phyloP scores from a whole-genome alignment of 2,797 vertebrate species.

The Ciconia nigra region DNA sequence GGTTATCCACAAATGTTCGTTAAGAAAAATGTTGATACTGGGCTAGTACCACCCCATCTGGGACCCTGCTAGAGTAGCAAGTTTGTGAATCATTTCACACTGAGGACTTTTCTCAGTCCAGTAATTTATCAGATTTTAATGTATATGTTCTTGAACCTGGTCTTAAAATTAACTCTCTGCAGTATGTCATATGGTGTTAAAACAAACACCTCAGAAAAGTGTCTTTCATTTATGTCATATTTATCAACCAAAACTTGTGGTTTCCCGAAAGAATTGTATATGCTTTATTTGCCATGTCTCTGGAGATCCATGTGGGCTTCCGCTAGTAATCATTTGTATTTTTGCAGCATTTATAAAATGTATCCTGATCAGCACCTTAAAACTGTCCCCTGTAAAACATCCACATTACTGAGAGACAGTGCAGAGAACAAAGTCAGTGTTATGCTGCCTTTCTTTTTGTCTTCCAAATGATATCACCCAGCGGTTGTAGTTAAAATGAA shows the following conservation, averaged over 20 bases:
- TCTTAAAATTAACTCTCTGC: background rate
- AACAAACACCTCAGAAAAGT: background rate
- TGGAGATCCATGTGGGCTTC: background rate
- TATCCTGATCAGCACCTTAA: background rate
- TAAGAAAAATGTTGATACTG: background rate
- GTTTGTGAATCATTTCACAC: background rate
- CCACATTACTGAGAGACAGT: background rate
- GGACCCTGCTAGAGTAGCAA: background rate
- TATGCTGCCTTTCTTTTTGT: background rate
- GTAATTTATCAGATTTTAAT: conserved; percentile 21
- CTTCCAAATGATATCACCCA: background rate
- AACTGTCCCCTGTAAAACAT: background rate
- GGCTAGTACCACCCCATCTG: background rate
- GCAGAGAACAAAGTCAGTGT: background rate
- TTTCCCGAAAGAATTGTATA: background rate
- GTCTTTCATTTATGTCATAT: background rate
- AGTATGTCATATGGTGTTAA: background rate
- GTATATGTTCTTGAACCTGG: background rate
- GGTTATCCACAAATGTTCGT: background rate
- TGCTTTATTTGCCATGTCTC: background rate
- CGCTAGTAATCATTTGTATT: background rate
- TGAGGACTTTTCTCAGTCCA: background rate
- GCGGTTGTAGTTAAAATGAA: background rate
- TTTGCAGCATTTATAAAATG: background rate
- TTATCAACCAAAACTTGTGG: background rate